Evolutionary conservation across 2,888 invertebrate species (phyloP).

Genomic region (Hoplodrina blanda): DNA sequence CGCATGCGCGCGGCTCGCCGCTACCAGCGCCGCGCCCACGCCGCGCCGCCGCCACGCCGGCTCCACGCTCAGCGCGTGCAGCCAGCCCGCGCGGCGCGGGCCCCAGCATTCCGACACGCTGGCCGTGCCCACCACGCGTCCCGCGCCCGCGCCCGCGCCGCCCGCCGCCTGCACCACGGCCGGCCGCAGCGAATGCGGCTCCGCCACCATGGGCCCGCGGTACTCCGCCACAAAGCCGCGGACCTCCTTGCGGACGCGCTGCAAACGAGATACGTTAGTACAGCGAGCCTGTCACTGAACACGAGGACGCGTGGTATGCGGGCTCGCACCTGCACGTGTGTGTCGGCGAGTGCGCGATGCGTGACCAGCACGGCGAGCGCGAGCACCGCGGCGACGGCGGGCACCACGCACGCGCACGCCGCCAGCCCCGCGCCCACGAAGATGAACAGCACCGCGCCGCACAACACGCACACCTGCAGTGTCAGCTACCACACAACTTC

Average conservation of each 20-base stretch:
- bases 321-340: constrained; percentile 6
- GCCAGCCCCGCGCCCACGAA: constrained; percentile 89
- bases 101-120: constrained; percentile 72
- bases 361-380: constrained; percentile 54
- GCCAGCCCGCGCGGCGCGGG: constrained; percentile 68
- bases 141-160: constrained; percentile 5
- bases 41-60: constrained; percentile 64
- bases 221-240: constrained; percentile 85
- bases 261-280: neutral
- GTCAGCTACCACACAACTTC: constrained; percentile 69
- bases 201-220: constrained; percentile 62
- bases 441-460: constrained; percentile 93
- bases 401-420: constrained; percentile 64
- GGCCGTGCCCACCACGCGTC: constrained; percentile 73
- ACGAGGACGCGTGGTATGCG: too few species aligned
- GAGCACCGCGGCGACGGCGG: constrained; percentile 64
- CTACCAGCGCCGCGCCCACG: constrained; percentile 61
- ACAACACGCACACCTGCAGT: constrained; percentile 88
- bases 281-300: too few species aligned
- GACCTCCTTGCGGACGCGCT: constrained; percentile 88
- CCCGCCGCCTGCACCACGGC: constrained; percentile 1
- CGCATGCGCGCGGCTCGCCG: constrained; percentile 46
- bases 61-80: constrained; percentile 70
- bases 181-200: constrained; percentile 29
- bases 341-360: constrained; percentile 46